phyloP scores from a whole-genome alignment of 2,113 vertebrate species.

The Cynocephalus volans region DNA sequence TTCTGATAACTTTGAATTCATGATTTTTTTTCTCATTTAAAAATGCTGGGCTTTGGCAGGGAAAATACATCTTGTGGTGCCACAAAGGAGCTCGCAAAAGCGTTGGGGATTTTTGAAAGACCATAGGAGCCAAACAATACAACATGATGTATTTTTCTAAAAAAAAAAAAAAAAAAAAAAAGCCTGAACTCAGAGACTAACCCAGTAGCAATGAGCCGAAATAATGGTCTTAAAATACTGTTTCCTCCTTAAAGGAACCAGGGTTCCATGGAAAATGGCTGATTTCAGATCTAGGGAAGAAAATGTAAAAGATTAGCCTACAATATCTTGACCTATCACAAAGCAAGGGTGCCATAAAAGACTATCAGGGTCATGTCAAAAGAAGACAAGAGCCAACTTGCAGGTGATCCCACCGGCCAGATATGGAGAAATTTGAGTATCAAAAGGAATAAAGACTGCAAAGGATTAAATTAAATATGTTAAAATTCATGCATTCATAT shows the following conservation, averaged over 20 bases:
- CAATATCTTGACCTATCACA: background rate
- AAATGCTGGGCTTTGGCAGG: background rate
- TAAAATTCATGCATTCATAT: background rate
- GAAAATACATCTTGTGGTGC: background rate
- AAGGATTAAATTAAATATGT: background rate
- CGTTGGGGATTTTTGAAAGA: background rate
- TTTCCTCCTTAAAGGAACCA: slow-evolving; percentile 1
- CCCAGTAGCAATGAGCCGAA: background rate
- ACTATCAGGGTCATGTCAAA: background rate
- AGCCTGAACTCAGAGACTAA: background rate
- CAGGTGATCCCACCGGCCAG: background rate
- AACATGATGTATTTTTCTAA: background rate
- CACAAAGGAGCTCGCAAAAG: background rate
- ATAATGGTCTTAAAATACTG: background rate
- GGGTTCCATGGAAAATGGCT: background rate
- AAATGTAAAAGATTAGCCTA: background rate
- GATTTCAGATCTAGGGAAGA: background rate
- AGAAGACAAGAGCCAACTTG: background rate
- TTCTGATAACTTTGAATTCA: background rate
- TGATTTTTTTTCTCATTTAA: background rate
- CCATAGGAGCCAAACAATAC: background rate
- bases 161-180: background rate
- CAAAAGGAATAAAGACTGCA: background rate
- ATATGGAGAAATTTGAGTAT: background rate
- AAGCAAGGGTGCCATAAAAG: background rate